These are phyloP conservation scores for Macrosteles quadrilineatus DNA, from an alignment of 1,140 invertebrate species.

Conservation along the genomic window DNA sequence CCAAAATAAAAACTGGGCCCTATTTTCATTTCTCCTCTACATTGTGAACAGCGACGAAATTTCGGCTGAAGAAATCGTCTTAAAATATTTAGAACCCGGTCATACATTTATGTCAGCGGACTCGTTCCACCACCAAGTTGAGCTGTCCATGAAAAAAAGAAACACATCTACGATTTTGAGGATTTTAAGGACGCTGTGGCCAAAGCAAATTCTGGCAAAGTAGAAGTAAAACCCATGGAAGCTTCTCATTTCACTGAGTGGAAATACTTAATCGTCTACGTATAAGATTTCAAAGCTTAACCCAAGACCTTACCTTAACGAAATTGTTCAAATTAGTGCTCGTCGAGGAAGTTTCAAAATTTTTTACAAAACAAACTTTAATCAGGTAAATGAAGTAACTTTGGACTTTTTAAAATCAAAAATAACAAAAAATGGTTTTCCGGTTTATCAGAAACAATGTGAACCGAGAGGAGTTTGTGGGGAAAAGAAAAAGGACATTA, in stretches of 20 bases:
- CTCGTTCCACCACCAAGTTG: conserved; percentile 45
- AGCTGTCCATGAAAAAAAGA: too few species aligned
- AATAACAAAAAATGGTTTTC: not conserved
- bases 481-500: not conserved
- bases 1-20: conserved; percentile 39
- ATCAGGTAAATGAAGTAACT: not conserved
- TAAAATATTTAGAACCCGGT: conserved; percentile 43
- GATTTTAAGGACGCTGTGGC: conserved; percentile 3
- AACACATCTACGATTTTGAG: conserved; percentile 1
- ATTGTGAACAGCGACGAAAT: conserved; percentile 30
- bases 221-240: not conserved
- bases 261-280: not conserved
- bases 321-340: conserved; percentile 1
- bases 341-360: not conserved
- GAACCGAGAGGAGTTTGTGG: not conserved
- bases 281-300: not conserved
- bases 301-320: conserved; percentile 1
- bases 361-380: not conserved
- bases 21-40: conserved; percentile 31
- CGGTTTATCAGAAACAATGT: not conserved
- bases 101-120: conserved; percentile 47
- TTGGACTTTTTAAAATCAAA: not conserved
- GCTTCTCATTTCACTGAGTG: not conserved
- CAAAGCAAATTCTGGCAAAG: conserved; percentile 2
- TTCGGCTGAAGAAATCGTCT: conserved; percentile 41